These are phyloP conservation scores for Oryzias curvinotus DNA, from an alignment of 2,113 vertebrate species.

Conservation along the genomic window DNA sequence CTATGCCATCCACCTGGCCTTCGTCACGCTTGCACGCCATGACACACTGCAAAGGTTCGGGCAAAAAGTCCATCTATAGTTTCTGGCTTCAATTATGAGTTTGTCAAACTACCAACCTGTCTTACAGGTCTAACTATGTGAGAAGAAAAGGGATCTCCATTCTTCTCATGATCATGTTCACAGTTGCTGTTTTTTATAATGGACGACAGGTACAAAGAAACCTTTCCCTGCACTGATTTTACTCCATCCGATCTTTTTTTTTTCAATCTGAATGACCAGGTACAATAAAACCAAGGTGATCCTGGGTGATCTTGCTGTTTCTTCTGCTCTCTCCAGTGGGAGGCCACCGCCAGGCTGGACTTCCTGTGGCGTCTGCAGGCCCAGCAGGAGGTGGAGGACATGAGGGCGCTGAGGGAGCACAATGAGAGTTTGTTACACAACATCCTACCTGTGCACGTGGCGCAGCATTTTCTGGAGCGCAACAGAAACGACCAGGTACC, in stretches of 20 bases:
- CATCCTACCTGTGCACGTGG: slow-evolving; percentile 92
- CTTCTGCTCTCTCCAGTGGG: slow-evolving; percentile 79
- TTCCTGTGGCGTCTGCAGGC: slow-evolving; percentile 96
- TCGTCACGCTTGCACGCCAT: slow-evolving; percentile 75
- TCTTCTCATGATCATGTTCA: slow-evolving; percentile 91
- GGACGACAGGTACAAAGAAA: slow-evolving; percentile 85
- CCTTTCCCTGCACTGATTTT: not conserved
- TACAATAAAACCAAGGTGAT: too few species aligned
- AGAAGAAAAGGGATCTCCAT: slow-evolving; percentile 91
- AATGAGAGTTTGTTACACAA: slow-evolving; percentile 94
- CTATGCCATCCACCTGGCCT: slow-evolving; percentile 88
- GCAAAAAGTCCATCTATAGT: not conserved
- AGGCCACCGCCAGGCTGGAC: slow-evolving; percentile 92
- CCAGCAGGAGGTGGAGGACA: slow-evolving; percentile 96
- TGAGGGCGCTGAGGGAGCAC: slow-evolving; percentile 92
- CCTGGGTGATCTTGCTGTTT: not conserved
- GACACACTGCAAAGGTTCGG: slow-evolving; percentile 51
- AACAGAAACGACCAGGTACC: slow-evolving; percentile 90
- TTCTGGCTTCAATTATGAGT: not conserved
- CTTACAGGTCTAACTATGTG: slow-evolving; percentile 86
- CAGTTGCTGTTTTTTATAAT: slow-evolving; percentile 93
- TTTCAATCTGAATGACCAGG: too few species aligned
- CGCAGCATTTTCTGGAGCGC: slow-evolving; percentile 91
- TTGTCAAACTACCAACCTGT: not conserved
- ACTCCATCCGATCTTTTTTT: not conserved